Percentiles rank a stretch among this genome's conserved stretches.
Conservation (phyloP, 2,888 invertebrate genomes). For the Diploptera punctata region DNA sequence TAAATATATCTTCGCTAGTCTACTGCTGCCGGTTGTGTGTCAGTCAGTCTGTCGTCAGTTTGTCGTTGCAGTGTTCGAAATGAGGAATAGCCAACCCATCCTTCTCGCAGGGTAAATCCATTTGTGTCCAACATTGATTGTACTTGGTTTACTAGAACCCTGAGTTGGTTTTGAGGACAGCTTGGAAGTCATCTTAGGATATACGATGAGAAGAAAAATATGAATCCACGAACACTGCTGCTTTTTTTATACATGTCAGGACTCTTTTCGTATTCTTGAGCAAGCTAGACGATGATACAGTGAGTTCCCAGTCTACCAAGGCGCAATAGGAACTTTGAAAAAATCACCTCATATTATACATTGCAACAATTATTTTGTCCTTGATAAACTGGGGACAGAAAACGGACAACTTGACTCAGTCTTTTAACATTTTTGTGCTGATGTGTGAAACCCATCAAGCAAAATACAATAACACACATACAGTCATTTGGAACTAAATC, state of each 20-base stretch:
- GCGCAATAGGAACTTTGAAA: constrained; percentile 45
- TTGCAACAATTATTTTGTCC: constrained; percentile 42
- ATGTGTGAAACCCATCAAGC: constrained; percentile 37
- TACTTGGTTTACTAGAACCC: constrained; percentile 40
- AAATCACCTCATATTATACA: constrained; percentile 41
- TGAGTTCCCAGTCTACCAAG: constrained; percentile 42
- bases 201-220: constrained; percentile 16
- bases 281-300: constrained; percentile 41
- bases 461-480: constrained; percentile 33
- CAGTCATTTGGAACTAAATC: constrained; percentile 50
- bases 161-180: constrained; percentile 37
- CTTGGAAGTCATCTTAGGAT: constrained; percentile 25
- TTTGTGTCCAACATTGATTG: constrained; percentile 33
- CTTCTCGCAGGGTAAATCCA: constrained; percentile 9
- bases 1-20: constrained; percentile 10
- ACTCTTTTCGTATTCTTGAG: constrained; percentile 31
- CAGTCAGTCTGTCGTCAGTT: background rate
- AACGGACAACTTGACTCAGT: constrained; percentile 43
- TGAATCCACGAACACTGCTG: constrained; percentile 28
- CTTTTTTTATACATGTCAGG: constrained; percentile 3
- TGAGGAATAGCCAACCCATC: background rate
- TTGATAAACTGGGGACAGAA: constrained; percentile 43
- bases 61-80: background rate
- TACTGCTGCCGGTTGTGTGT: background rate
- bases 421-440: constrained; percentile 41